Evolutionary conservation across 2,113 vertebrate species (phyloP), one percentile per base, ranked within the genome.

Genomic region (Boulengeromyrus knoepffleri): DNA sequence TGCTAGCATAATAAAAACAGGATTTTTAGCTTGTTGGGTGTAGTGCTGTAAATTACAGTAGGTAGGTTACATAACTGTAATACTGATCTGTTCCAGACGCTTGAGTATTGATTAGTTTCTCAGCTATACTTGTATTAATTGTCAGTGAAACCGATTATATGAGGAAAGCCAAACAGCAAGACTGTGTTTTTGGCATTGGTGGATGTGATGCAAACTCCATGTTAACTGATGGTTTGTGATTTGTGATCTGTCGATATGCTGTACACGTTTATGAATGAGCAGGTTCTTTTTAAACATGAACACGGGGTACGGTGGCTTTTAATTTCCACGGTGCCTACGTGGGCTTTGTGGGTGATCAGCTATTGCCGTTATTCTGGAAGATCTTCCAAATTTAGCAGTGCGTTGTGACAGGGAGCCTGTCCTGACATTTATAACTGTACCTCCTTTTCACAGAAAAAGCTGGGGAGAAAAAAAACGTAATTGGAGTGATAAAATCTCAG

Each of bases 401-500:
- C 36, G 1, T 13, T 62, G 36, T 66, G 47, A 24, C 87, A 17
- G 56, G 56, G 10, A 62, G 56, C 39, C 52, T 27, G 56, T 66
- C 87, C 19, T 42, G 52, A 46, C 52, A 66, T 88, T 24, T 62
- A 24, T 13, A 19, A 62, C 87, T 12, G 53, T 42, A 58, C 31
- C 87, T 7, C 31, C 36, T 62, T 42, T 45, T 58, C 85, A 15
- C 27, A 53, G 85, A 7, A 39, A 87, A 87, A 42, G 13, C 50
- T 27, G 47, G 12, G 74, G 4, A 6, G 5, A 45, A 46, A 46
- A 84, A 84, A 93, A 92, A 92, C 7, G 3, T 87, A 87, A 87
- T 53, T 87, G 85, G 50, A 52, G 49, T 53, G 85, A 87, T 36
- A 56, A 53, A 53, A 13, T 47, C 31, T 31, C 85, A 15, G 50